Base-by-base conservation (phyloP, 2,113 vertebrate species). In the Gobius niger region DNA sequence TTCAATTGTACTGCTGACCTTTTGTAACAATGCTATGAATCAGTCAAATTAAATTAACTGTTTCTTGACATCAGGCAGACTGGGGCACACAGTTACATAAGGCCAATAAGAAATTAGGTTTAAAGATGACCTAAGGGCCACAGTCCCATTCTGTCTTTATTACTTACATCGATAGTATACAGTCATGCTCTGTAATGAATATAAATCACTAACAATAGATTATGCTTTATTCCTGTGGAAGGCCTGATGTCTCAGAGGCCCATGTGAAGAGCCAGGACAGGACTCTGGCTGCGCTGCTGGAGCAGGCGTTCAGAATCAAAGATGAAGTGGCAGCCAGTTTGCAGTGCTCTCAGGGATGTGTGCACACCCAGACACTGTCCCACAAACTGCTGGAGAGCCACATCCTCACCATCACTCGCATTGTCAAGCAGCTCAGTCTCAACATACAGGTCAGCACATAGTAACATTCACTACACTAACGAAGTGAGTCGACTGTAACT, bases 281-380 rank as follows among this genome's bases (percentile, higher is more conserved):
- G 63, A 93, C 89, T 11, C 84, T 84, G 1, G 77, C 88, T 24
- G 83, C 90, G 57, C 90, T 96, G 50, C 89, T 96, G 5, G 92
- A 93, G 7, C 92, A 95, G 82, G 93, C 93, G 18, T 92, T 94
- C 73, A 91, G 51, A 56, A 94, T 95, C 80, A 95, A 93, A 81
- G 94, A 94, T 0, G 91, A 94, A 67, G 83, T 93, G 16, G 53
- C 90, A 18, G 78, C 87, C 44, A 88, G 67, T 66, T 87, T 95
- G 18, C 87, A 82, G 40, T 87, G 87, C 19, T 84, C 82, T 9
- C 86, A 88, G 0, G 80, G 85, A 61, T 92, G 81, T 5, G 63
- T 78, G 50, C 89, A 92, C 5, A 81, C 84, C 0, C 88, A 95
- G 68, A 52, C 70, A 0, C 64, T 90, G 61, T 93, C 93, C 24